Evolutionary conservation across 2,797 vertebrate genomes (phyloP).

Genomic region (Oreortyx pictus): DNA sequence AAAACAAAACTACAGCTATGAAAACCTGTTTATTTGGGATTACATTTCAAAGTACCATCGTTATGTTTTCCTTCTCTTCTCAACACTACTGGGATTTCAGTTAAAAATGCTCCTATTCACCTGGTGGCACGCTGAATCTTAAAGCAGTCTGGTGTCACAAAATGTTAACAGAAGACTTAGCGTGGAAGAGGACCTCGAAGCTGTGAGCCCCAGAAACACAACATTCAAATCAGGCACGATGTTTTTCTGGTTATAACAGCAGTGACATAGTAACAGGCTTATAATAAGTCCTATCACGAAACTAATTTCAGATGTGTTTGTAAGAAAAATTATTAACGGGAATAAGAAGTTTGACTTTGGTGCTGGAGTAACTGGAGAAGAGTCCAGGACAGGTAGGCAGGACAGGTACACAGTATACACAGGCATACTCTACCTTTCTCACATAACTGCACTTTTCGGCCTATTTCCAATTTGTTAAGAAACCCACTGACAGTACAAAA

Average conservation of each 20-base stretch:
- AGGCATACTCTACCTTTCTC: background rate
- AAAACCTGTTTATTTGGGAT: background rate
- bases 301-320: background rate
- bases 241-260: background rate
- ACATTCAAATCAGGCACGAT: background rate
- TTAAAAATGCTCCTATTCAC: background rate
- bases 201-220: background rate
- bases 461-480: accelerated
- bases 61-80: background rate
- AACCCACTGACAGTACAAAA: background rate
- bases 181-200: background rate
- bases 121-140: background rate
- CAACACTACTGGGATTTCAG: background rate
- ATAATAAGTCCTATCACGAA: background rate
- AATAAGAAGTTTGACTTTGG: background rate
- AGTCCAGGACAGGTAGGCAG: background rate
- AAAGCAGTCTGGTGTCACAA: background rate
- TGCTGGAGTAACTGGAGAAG: background rate
- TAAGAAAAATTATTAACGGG: background rate
- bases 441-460: accelerated
- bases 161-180: background rate
- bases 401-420: background rate
- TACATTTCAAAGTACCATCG: background rate
- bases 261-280: background rate
- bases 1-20: too few relatives aligned